These are phyloP conservation scores for Syndactyla subalaris DNA, from an alignment of 2,797 vertebrate genomes.

Conservation along the genomic window DNA sequence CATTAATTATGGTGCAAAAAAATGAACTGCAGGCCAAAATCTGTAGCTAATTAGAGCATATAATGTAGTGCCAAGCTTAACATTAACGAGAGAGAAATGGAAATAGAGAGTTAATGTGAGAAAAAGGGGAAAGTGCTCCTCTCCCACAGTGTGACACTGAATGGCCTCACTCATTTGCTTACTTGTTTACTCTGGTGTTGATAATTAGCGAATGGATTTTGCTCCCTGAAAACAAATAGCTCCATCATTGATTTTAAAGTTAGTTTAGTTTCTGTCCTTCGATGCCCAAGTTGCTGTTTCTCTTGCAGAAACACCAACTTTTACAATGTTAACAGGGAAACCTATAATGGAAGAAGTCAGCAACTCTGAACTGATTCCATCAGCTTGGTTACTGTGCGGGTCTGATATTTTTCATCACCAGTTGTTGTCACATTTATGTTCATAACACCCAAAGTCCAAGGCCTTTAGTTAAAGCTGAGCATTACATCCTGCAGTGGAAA, in stretches of 20 bases:
- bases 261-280: not conserved
- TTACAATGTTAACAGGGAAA: not conserved
- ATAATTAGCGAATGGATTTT: constrained; percentile 6
- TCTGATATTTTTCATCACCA: not conserved
- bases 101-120: not conserved
- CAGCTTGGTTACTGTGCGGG: not conserved
- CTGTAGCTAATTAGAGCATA: constrained; percentile 62
- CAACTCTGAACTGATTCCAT: not conserved
- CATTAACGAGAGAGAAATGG: not conserved
- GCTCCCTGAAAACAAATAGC: not conserved
- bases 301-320: not conserved
- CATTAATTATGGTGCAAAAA: constrained; percentile 64
- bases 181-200: not conserved
- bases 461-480: not conserved
- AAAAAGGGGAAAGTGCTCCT: not conserved
- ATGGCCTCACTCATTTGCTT: not conserved
- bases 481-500: not conserved
- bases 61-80: constrained; percentile 12
- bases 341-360: not conserved
- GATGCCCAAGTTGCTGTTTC: not conserved
- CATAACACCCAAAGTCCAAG: not conserved
- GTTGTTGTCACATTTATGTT: not conserved
- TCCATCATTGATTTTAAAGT: not conserved
- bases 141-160: not conserved
- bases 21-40: constrained; percentile 56